Evolutionary conservation across 2,888 invertebrate species (phyloP).

Genomic region (Pomacea canaliculata): DNA sequence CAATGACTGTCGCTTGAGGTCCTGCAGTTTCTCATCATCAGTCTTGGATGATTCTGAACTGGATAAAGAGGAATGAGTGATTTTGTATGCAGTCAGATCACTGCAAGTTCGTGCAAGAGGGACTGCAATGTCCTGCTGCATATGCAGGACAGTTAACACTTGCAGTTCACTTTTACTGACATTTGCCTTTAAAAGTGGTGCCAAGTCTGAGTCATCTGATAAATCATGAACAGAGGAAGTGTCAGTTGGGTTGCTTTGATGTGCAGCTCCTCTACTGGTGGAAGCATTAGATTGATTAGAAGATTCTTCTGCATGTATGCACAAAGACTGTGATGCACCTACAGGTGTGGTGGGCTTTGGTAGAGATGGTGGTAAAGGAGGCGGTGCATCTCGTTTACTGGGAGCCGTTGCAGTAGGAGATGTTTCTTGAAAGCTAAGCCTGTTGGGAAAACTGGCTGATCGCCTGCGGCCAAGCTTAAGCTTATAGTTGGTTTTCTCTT

Average conservation of each 20-base stretch:
- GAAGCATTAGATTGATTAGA: not conserved
- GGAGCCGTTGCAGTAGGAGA: conserved; percentile 4
- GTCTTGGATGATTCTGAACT: conserved; percentile 44
- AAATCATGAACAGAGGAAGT: conserved; percentile 28
- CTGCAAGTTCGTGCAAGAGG: conserved; percentile 17
- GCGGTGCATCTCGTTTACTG: conserved; percentile 22
- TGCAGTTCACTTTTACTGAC: conserved; percentile 33
- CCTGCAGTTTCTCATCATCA: conserved; percentile 63
- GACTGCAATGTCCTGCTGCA: conserved; percentile 34
- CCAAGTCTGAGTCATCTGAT: conserved; percentile 35
- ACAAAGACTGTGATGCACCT: not conserved
- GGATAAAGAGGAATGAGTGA: conserved; percentile 13
- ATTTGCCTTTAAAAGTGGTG: conserved; percentile 34
- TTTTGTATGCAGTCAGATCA: not conserved
- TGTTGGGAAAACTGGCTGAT: conserved; percentile 63
- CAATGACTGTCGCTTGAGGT: conserved; percentile 35
- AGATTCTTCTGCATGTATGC: not conserved
- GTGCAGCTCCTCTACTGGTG: not conserved
- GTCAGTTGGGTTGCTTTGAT: not conserved
- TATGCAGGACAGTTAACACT: conserved; percentile 55
- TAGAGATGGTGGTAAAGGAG: conserved; percentile 21
- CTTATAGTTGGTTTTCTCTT: conserved; percentile 27
- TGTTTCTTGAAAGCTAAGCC: conserved; percentile 44
- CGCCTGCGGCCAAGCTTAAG: conserved; percentile 44
- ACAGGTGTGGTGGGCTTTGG: conserved; percentile 8